A percentile compares a stretch with the other conserved stretches of the same genome.
Conservation (phyloP, 1,140 invertebrate genomes). For the Ptiloglossa arizonensis region DNA sequence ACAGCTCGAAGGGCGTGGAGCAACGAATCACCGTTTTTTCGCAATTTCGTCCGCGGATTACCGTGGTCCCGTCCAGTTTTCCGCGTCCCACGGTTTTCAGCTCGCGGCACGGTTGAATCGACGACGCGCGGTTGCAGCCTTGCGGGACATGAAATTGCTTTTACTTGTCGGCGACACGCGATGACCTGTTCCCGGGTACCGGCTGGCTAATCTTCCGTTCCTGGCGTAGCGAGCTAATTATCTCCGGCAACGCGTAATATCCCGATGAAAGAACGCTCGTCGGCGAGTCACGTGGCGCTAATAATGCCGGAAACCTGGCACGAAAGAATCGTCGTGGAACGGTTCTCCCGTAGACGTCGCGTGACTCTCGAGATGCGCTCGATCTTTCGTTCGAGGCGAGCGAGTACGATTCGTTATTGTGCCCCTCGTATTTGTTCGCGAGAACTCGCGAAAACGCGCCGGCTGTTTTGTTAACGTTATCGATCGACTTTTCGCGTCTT, state of each 20-base stretch:
- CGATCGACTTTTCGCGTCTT: no score
- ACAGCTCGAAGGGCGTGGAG: neutral
- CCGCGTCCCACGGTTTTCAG: neutral
- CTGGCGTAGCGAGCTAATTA: constrained; percentile 42
- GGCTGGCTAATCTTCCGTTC: constrained; percentile 7
- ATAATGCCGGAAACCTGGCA: constrained; percentile 40
- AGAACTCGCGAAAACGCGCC: neutral
- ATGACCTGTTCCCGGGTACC: constrained; percentile 24
- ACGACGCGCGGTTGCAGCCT: constrained; percentile 39
- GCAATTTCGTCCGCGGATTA: neutral
- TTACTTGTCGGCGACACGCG: constrained; percentile 33
- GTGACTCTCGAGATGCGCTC: constrained; percentile 35
- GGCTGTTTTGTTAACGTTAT: no score
- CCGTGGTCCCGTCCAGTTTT: constrained; percentile 2
- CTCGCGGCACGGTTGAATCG: constrained; percentile 38
- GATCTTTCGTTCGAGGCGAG: neutral
- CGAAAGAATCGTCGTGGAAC: constrained; percentile 33
- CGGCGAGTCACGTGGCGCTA: constrained; percentile 25
- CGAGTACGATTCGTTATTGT: neutral
- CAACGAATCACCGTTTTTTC: neutral
- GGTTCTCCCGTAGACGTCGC: constrained; percentile 14
- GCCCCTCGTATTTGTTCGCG: neutral
- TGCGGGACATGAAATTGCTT: constrained; percentile 38
- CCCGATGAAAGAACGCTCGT: neutral
- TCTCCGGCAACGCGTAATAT: constrained; percentile 23